phyloP scores from a whole-genome alignment of 2,888 invertebrate genomes.

The Rhaphigaster nebulosa region DNA sequence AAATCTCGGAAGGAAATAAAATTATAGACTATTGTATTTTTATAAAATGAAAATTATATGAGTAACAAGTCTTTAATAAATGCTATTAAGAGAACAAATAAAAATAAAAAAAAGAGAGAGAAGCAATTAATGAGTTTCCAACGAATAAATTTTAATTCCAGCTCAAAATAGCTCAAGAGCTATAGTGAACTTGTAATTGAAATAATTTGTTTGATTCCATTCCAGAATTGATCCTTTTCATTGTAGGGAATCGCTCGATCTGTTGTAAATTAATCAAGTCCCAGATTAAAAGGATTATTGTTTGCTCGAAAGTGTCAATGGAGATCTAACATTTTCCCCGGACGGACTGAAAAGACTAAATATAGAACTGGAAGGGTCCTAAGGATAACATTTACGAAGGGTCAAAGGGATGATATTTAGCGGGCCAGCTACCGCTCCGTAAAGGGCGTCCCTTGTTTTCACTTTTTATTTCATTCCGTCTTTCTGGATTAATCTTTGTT shows the following conservation, averaged over 20 bases:
- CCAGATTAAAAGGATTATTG: constrained; percentile 12
- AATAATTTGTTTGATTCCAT: constrained; percentile 7
- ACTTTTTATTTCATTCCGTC: not conserved
- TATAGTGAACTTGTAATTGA: not conserved
- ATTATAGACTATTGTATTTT: too few relatives aligned
- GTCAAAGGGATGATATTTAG: constrained; percentile 32
- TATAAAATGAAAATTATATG: too few relatives aligned
- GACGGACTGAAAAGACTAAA: not conserved
- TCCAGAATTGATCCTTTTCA: not conserved
- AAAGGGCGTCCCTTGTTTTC: not conserved
- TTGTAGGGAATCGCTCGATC: not conserved
- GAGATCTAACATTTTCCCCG: constrained; percentile 1
- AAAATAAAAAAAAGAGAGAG: too few relatives aligned
- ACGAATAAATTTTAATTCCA: not conserved
- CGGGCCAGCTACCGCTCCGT: not conserved
- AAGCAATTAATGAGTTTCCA: not conserved
- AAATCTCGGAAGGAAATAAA: too few relatives aligned
- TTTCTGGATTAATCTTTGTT: not conserved
- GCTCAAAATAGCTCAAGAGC: not conserved
- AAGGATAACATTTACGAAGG: constrained; percentile 42
- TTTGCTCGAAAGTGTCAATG: not conserved
- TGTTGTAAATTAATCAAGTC: not conserved
- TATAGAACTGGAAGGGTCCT: not conserved
- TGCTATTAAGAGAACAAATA: too few relatives aligned
- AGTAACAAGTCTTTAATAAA: too few relatives aligned